Conservation (phyloP, 2,888 invertebrate species). For the Sussaba pulchella region DNA sequence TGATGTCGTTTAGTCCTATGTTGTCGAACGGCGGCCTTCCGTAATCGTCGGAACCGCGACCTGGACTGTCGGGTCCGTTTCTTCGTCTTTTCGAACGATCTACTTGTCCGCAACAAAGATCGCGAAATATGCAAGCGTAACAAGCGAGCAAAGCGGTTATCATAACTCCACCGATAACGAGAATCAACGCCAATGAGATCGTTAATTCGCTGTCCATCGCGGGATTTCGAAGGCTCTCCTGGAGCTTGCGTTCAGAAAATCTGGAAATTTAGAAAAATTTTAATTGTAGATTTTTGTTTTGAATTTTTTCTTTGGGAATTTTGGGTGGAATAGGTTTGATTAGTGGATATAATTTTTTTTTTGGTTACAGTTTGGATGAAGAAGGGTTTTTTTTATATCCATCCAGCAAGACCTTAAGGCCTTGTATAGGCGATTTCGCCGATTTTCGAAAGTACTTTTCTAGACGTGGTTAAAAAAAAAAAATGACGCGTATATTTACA, state of each 20-base stretch:
- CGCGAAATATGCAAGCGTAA: constrained; percentile 88
- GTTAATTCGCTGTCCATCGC: constrained; percentile 87
- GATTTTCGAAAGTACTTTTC: too few relatives aligned
- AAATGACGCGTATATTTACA: too few relatives aligned
- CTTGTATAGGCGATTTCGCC: too few relatives aligned
- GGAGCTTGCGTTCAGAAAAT: constrained; percentile 56
- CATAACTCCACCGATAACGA: constrained; percentile 86
- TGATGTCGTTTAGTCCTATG: constrained; percentile 87
- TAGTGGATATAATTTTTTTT: too few relatives aligned
- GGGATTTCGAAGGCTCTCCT: constrained; percentile 33
- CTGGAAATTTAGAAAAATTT: too few relatives aligned
- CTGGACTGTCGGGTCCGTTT: constrained; percentile 80
- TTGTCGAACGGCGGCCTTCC: constrained; percentile 84
- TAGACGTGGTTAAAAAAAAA: too few relatives aligned
- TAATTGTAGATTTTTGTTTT: background rate
- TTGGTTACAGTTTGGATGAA: too few relatives aligned
- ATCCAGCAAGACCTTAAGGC: too few relatives aligned
- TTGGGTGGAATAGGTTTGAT: too few relatives aligned
- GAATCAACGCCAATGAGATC: constrained; percentile 87
- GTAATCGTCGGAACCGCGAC: constrained; percentile 76
- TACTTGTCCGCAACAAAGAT: constrained; percentile 86
- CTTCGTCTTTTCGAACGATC: constrained; percentile 84
- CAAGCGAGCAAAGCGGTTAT: constrained; percentile 88
- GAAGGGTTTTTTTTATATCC: too few relatives aligned
- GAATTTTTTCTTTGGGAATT: too few relatives aligned